Base-by-base conservation (phyloP, 2,113 vertebrate genomes). In the Brachyhypopomus occidentalis region DNA sequence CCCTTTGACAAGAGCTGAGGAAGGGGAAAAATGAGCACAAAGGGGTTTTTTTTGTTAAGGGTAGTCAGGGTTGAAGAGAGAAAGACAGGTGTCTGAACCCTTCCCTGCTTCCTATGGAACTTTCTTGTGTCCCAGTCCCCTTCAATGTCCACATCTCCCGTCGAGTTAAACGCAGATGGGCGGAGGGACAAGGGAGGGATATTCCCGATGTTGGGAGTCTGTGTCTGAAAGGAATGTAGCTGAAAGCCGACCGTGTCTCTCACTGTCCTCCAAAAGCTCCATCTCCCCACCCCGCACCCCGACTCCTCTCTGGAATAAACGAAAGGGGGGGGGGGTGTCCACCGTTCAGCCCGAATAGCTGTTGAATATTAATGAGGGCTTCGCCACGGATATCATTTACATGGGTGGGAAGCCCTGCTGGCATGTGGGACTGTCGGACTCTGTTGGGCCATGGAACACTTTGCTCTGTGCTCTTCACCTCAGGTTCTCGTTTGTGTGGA, bases 361-460 rank as follows among this genome's bases (percentile, higher is more conserved):
- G 73, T 38, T 79, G 72, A 82, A 82, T 82, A 82, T 85, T 82
- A 79, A 85, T 78, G 30, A 27, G 60, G 58, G 58, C 45, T 72
- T 83, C 64, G 52, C 64, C 23, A 16, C 36, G 60, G 87, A 80
- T 86, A 88, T 89, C 84, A 84, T 86, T 90, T 91, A 90, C 89
- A 89, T 87, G 87, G 86, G 80, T 76, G 83, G 80, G 73, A 81
- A 55, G 72, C 67, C 36, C 48, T 34, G 75, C 62, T 62, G 38
- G 48, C 25, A 69, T 25, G 67, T 63, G 34, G n/a, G 36, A 58
- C 52, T 52, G 23, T 19, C 64, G 69, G 14, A 67, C 48, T 25
- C 75, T 25, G 64, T 41, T 67, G 75, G 62, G 45, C 75, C 75
- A 56, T 64, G 41, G 75, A 30, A 23, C 62, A 75, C 63, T 25